These are phyloP conservation scores for Taenaris catops DNA, from an alignment of 2,888 invertebrate genomes.

Conservation along the genomic window DNA sequence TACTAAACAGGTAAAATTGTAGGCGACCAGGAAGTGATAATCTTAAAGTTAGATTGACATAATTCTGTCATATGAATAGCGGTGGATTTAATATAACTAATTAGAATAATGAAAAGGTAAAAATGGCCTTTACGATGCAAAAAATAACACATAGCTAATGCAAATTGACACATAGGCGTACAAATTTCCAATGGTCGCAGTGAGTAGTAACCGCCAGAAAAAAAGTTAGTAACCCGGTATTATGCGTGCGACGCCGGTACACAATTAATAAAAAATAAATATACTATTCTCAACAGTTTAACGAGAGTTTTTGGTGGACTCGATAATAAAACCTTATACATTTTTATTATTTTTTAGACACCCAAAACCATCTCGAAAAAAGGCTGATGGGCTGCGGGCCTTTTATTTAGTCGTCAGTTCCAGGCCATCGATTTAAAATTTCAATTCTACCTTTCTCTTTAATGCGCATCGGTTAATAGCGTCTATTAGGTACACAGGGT, in stretches of 20 bases:
- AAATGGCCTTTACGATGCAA: too few species aligned
- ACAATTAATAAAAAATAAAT: neutral
- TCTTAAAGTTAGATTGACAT: constrained; percentile 77
- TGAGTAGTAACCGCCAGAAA: too few species aligned
- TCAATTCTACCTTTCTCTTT: constrained; percentile 15
- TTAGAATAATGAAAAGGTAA: too few species aligned
- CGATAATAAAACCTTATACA: neutral
- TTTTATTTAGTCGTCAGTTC: constrained; percentile 6
- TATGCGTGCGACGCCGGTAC: too few species aligned
- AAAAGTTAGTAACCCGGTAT: too few species aligned
- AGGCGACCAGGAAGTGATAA: constrained; percentile 68
- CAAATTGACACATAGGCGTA: too few species aligned
- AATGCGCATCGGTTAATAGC: neutral
- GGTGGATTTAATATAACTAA: too few species aligned
- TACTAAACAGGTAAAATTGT: constrained; percentile 45
- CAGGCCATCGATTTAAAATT: constrained; percentile 11
- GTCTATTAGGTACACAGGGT: too few species aligned
- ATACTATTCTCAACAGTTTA: neutral
- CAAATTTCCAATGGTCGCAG: too few species aligned
- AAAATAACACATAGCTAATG: too few species aligned
- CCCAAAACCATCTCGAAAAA: constrained; percentile 1
- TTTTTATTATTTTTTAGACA: neutral
- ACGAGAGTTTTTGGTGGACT: neutral
- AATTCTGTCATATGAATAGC: constrained; percentile 63
- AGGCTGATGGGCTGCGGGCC: constrained; percentile 1